Evolutionary conservation across 2,797 vertebrate genomes (phyloP).

Genomic region (Natrix natrix): DNA sequence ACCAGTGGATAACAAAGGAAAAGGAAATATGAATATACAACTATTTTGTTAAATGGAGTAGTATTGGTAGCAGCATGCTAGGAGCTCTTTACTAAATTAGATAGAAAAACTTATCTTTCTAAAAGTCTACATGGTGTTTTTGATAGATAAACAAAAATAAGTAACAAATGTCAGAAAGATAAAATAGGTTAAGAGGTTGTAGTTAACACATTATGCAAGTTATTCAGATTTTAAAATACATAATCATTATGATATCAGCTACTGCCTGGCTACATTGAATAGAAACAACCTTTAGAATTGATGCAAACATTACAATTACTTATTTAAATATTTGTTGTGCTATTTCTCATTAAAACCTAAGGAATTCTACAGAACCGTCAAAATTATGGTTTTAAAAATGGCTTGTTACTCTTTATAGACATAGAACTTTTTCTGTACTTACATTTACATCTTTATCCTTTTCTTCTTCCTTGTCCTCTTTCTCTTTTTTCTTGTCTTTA

Average conservation of each 20-base stretch:
- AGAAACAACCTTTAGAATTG: background rate
- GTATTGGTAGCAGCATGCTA: background rate
- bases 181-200: background rate
- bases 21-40: background rate
- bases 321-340: background rate
- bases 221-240: background rate
- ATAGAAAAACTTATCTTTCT: background rate
- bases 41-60: background rate
- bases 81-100: background rate
- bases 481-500: constrained; percentile 93
- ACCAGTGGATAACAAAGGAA: background rate
- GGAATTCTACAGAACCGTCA: background rate
- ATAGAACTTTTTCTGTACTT: constrained; percentile 45
- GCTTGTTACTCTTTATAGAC: background rate
- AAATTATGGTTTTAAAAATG: background rate
- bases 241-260: background rate
- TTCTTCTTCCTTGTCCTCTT: constrained; percentile 97
- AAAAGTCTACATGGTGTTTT: background rate
- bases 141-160: background rate
- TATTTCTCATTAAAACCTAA: background rate
- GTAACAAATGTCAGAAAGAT: background rate
- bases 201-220: background rate
- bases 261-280: background rate
- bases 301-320: background rate
- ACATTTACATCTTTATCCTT: constrained; percentile 89